phyloP scores from a whole-genome alignment of 2,888 invertebrate species.

The Ophion slaviceki region DNA sequence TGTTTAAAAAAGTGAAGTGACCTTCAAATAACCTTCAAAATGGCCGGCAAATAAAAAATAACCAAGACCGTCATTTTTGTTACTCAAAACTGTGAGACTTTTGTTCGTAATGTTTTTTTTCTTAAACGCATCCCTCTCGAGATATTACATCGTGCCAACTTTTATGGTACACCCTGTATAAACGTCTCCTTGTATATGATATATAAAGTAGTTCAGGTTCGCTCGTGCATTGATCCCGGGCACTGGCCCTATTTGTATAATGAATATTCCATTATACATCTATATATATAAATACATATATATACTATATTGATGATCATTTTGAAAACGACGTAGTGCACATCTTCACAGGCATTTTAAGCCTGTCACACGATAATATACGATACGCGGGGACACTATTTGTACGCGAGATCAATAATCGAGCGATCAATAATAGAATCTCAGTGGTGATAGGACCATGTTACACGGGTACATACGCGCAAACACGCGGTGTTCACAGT shows the following conservation, averaged over 20 bases:
- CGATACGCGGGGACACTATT: conserved; percentile 31
- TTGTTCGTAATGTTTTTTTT: not conserved
- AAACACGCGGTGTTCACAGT: conserved; percentile 15
- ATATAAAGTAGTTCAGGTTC: conserved; percentile 57
- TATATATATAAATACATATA: conserved; percentile 47
- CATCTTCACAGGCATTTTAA: conserved; percentile 34
- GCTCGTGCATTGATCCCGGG: conserved; percentile 48
- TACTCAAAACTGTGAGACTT: not conserved
- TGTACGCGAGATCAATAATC: conserved; percentile 24
- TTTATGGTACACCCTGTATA: not conserved
- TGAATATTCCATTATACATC: conserved; percentile 60
- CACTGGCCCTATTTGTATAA: conserved; percentile 60
- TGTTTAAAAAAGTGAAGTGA: not conserved
- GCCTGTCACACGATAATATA: conserved; percentile 12
- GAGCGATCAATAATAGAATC: conserved; percentile 3
- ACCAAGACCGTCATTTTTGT: not conserved
- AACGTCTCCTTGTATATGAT: conserved; percentile 58
- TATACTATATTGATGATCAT: conserved; percentile 44
- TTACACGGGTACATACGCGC: conserved; percentile 28
- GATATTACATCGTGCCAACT: not conserved
- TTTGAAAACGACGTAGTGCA: conserved; percentile 43
- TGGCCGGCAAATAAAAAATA: not conserved
- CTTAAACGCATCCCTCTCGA: not conserved
- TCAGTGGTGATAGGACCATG: conserved; percentile 16
- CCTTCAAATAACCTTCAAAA: not conserved